Evolutionary conservation across 2,888 invertebrate genomes (phyloP), one percentile per base, ranked within the genome.

Genomic region (Chrysotoxum bicinctum): DNA sequence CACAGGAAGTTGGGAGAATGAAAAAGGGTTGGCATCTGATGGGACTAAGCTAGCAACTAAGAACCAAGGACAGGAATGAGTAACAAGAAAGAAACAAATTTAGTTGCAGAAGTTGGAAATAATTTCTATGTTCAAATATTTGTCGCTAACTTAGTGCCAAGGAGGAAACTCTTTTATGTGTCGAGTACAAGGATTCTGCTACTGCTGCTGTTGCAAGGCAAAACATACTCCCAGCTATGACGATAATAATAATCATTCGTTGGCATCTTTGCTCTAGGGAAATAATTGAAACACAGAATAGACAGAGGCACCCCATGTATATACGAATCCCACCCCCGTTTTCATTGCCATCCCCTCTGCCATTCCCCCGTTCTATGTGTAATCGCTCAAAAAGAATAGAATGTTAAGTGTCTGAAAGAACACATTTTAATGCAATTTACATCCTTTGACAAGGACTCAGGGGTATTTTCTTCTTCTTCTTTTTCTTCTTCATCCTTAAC

Each of bases 61-160:
- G 45, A 45, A 45, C 43, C 37, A 45, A 60, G 23, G 19, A 23
- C 19, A 73, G 56, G 32, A 37, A 23, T 30, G 21, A 50, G 35
- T 66, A 14, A 26, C 26, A 52, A 54, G 56, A 50, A 83, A 64
- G 74, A 80, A 64, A 73, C 54, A 81, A 73, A 73, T 81, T 81
- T 73, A 77, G 62, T 73, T 73, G 54, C 48, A 76, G 23, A 69
- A 81, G 48, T 76, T 85, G 85, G 62, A 76, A 81, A 81, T 76
- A 80, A 80, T 84, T 84, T 80, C 84, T 66, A 60, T 72, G 84
- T 72, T 72, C 84, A 84, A 84, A 84, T 84, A 84, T 84, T 84
- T 84, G 80, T 80, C 75, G 26, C 52, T 70, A 84, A 72, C 64
- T 80, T 60, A 72, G 58, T 66, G 32, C 56, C 40, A 35, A 35